phyloP scores from a whole-genome alignment of 2,888 invertebrate genomes.

The Caenorhabditis sp. region DNA sequence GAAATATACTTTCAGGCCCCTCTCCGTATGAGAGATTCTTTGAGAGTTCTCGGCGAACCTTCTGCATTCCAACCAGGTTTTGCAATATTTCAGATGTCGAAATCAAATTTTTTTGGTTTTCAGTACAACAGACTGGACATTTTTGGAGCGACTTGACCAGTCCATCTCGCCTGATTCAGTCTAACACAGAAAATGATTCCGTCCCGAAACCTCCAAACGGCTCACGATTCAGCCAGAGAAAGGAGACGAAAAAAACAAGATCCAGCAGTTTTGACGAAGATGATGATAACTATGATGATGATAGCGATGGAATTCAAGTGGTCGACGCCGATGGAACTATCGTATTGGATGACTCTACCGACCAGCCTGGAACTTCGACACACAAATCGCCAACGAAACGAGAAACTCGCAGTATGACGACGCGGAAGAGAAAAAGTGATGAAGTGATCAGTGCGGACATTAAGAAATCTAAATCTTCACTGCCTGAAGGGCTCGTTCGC shows the following conservation, averaged over 20 bases:
- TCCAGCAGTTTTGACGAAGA: not conserved
- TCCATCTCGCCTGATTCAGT: too few species aligned
- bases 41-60: too few species aligned
- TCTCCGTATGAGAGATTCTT: not conserved
- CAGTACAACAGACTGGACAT: not conserved
- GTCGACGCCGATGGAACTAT: conserved; percentile 27
- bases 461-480: too few species aligned
- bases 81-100: too few species aligned
- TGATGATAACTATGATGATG: conserved; percentile 2
- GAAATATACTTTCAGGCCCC: conserved; percentile 59
- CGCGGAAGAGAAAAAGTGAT: not conserved
- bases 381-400: not conserved
- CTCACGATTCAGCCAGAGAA: too few species aligned
- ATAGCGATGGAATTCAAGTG: conserved; percentile 34
- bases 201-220: too few species aligned
- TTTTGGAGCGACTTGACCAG: conserved; percentile 2
- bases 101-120: not conserved
- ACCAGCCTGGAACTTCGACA: not conserved
- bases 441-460: too few species aligned
- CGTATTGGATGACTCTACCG: conserved; percentile 19
- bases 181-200: too few species aligned
- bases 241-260: not conserved
- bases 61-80: too few species aligned
- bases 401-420: not conserved
- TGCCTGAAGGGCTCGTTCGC: conserved; percentile 19